A percentile compares a stretch with the other conserved stretches of the same genome.
Evolutionary conservation across 2,888 invertebrate species (phyloP).

Genomic region (Idaea biselata): DNA sequence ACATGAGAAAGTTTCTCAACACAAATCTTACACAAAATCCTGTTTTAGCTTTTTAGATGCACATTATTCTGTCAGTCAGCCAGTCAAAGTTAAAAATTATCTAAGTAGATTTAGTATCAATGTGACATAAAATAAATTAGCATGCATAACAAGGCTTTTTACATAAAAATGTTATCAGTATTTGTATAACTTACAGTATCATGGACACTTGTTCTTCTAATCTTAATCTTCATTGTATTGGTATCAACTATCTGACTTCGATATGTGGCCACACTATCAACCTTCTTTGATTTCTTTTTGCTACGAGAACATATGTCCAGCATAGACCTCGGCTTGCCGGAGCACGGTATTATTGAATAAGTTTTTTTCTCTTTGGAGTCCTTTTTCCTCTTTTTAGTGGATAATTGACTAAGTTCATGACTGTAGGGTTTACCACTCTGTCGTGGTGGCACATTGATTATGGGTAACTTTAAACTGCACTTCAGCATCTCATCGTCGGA

Average conservation of each 20-base stretch:
- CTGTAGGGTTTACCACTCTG: constrained; percentile 78
- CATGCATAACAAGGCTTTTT: too few species aligned
- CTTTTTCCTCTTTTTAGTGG: constrained; percentile 73
- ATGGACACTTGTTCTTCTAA: constrained; percentile 81
- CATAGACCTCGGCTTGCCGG: constrained; percentile 77
- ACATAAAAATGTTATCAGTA: too few species aligned
- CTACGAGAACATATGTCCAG: constrained; percentile 72
- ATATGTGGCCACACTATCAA: constrained; percentile 72
- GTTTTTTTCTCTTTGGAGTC: constrained; percentile 55
- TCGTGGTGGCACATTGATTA: constrained; percentile 60
- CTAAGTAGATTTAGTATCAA: too few species aligned
- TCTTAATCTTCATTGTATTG: constrained; percentile 84
- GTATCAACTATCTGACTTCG: constrained; percentile 84
- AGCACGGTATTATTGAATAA: constrained; percentile 63
- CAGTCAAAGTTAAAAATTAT: too few species aligned
- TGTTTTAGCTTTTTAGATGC: too few species aligned
- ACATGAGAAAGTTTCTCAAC: too few species aligned
- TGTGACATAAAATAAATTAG: too few species aligned
- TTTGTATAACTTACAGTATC: constrained; percentile 56
- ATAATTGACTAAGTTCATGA: constrained; percentile 81
- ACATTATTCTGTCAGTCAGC: too few species aligned
- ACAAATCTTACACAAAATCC: too few species aligned
- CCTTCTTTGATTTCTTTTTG: constrained; percentile 75
- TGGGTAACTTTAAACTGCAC: constrained; percentile 72
- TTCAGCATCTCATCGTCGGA: constrained; percentile 75